phyloP scores from a whole-genome alignment of 35 echinoderm and acorn worm genomes.

The Apostichopus californicus region DNA sequence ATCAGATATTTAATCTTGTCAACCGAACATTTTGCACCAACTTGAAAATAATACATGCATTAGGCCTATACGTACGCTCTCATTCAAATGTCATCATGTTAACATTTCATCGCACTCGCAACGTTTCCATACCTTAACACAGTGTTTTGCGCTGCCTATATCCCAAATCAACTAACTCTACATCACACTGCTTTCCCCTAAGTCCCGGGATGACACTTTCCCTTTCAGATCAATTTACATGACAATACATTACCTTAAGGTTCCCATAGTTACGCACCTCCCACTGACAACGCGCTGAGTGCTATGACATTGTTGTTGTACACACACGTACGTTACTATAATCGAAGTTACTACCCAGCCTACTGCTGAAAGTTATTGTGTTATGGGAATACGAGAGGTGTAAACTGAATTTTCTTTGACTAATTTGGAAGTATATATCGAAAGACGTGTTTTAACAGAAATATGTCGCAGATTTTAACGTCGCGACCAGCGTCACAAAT shows the following conservation, averaged over 20 bases:
- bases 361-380: not conserved
- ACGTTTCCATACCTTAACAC: too few relatives aligned
- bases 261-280: constrained; percentile 50
- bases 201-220: constrained; percentile 14
- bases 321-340: not conserved
- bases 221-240: constrained; percentile 35
- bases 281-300: constrained; percentile 29
- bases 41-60: too few relatives aligned
- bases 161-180: too few relatives aligned
- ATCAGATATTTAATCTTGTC: too few relatives aligned
- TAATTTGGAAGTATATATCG: not conserved
- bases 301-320: constrained; percentile 22
- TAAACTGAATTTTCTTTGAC: not conserved
- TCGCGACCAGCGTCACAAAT: constrained; percentile 80
- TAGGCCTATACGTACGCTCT: too few relatives aligned
- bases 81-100: too few relatives aligned
- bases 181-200: too few relatives aligned
- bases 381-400: too few relatives aligned
- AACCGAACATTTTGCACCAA: too few relatives aligned
- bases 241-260: constrained; percentile 22
- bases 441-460: not conserved
- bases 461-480: constrained; percentile 76
- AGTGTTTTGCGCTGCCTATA: too few relatives aligned
- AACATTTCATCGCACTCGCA: too few relatives aligned
- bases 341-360: too few relatives aligned